Evolutionary conservation across 2,113 vertebrate species (phyloP).

Genomic region (Clarias macrocephalus): DNA sequence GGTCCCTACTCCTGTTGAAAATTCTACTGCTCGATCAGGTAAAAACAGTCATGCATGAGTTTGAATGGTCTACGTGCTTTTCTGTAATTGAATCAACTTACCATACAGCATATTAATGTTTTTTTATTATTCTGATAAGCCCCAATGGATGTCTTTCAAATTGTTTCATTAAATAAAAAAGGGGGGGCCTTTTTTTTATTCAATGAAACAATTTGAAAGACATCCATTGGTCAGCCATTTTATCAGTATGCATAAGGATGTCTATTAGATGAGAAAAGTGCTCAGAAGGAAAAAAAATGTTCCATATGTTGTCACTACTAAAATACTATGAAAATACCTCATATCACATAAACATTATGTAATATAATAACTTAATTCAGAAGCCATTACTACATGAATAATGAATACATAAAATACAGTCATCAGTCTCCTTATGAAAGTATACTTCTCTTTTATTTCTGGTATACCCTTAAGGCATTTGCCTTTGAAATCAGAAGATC

Average conservation of each 20-base stretch:
- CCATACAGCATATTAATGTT: neutral
- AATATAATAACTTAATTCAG: neutral
- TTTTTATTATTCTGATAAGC: neutral
- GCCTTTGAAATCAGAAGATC: neutral
- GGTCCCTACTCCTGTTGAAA: conserved; percentile 56
- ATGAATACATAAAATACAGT: neutral
- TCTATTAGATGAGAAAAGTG: neutral
- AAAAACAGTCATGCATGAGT: conserved; percentile 31
- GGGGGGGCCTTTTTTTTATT: neutral
- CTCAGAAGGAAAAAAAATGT: neutral
- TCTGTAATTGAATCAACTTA: neutral
- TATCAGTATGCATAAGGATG: neutral
- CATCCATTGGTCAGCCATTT: neutral
- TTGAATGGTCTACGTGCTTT: neutral
- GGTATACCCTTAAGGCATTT: neutral
- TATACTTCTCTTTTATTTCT: neutral
- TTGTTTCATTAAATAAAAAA: too few relatives aligned
- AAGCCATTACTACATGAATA: neutral
- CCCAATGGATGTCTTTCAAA: too few relatives aligned
- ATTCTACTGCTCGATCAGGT: conserved; percentile 63
- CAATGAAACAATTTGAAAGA: neutral
- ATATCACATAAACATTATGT: neutral
- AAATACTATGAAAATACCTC: neutral
- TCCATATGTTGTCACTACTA: neutral
- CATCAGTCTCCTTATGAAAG: neutral